Conservation (phyloP, 2,797 vertebrate species). For the Pteropus rufus region DNA sequence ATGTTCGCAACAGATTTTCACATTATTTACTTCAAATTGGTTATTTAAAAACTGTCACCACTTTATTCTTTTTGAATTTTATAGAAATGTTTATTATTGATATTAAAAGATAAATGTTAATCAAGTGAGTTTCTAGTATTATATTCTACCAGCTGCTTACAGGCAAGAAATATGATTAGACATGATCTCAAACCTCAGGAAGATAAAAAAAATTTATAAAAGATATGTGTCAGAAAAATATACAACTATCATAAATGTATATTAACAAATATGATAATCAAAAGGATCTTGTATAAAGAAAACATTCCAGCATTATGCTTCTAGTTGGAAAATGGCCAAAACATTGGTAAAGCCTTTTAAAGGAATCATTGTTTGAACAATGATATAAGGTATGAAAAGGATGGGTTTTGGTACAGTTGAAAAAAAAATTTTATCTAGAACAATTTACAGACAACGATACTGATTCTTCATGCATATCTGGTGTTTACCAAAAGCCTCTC, state of each 20-base stretch:
- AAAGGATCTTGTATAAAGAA: background rate
- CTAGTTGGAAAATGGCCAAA: background rate
- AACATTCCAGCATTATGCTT: background rate
- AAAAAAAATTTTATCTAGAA: background rate
- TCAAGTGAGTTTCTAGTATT: background rate
- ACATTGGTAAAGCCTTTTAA: background rate
- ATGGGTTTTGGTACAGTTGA: background rate
- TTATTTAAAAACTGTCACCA: background rate
- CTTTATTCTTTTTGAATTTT: background rate
- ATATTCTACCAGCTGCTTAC: background rate
- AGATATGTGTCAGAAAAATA: background rate
- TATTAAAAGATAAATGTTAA: background rate
- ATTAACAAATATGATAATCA: background rate
- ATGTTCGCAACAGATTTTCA: background rate
- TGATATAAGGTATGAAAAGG: background rate
- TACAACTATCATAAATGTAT: background rate
- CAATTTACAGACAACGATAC: background rate
- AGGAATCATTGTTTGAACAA: background rate
- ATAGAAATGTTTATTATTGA: background rate
- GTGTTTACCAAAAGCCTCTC: background rate
- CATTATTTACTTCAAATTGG: background rate
- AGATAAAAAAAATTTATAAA: background rate
- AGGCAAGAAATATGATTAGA: background rate
- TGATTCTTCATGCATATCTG: background rate
- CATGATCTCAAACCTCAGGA: background rate